A percentile compares a stretch with the other conserved stretches of the same genome.
Conservation (phyloP, 2,113 vertebrate species). For the Leucopternis melanops region DNA sequence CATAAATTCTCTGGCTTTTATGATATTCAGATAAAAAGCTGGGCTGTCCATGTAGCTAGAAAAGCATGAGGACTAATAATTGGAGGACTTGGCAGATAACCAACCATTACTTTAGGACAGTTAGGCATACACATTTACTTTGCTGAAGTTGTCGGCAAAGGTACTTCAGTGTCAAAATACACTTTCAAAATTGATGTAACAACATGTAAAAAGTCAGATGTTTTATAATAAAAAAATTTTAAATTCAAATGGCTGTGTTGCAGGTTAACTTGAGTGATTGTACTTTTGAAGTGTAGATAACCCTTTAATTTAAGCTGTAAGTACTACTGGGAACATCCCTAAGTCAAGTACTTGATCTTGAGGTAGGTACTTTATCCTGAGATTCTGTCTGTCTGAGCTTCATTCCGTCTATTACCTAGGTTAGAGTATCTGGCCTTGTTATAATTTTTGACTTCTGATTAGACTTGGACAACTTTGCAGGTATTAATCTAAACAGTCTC, state of each 20-base stretch:
- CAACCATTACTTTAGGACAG: not conserved
- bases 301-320: not conserved
- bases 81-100: not conserved
- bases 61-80: not conserved
- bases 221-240: not conserved
- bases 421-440: not conserved
- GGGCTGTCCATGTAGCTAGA: not conserved
- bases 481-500: not conserved
- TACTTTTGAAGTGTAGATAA: not conserved
- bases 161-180: not conserved
- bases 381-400: not conserved
- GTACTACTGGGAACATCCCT: not conserved
- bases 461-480: not conserved
- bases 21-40: not conserved
- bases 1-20: not conserved
- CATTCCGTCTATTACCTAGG: not conserved
- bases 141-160: not conserved
- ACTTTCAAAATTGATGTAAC: not conserved
- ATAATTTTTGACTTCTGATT: not conserved
- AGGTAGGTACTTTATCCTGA: not conserved
- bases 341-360: not conserved
- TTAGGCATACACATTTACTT: not conserved
- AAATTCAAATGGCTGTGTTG: not conserved
- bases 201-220: not conserved
- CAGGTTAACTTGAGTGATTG: not conserved